Conservation (phyloP, 2,113 vertebrate species). For the Synchiropus splendidus region DNA sequence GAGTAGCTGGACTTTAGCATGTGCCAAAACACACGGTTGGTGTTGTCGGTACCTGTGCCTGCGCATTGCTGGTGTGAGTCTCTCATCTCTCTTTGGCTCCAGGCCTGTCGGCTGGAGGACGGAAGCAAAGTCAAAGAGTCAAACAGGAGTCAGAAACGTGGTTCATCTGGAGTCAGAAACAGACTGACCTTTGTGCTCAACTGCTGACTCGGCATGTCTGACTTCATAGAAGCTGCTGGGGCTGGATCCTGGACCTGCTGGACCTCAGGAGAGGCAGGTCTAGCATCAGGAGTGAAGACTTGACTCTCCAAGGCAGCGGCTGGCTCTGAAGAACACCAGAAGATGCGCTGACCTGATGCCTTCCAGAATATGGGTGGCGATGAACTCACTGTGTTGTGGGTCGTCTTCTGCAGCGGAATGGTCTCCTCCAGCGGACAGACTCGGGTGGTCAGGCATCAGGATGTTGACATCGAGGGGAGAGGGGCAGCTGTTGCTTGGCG, state of each 20-base stretch:
- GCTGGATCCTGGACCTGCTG: slow-evolving; percentile 12
- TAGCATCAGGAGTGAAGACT: slow-evolving; percentile 31
- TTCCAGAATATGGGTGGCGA: background rate
- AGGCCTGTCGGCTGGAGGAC: slow-evolving; percentile 27
- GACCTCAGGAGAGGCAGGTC: slow-evolving; percentile 36
- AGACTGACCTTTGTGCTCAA: slow-evolving; percentile 33
- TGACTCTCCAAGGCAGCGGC: slow-evolving; percentile 59
- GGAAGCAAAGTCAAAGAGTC: background rate
- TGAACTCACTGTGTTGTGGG: slow-evolving; percentile 59
- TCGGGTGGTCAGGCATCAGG: slow-evolving; percentile 46
- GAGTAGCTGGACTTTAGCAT: background rate
- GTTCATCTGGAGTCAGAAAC: too few relatives aligned
- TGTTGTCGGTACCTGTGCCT: slow-evolving; percentile 51
- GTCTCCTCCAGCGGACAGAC: slow-evolving; percentile 32
- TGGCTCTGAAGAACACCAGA: slow-evolving; percentile 33
- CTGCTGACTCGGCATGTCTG: slow-evolving; percentile 24
- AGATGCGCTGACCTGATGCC: background rate
- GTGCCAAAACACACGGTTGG: background rate
- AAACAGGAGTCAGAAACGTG: background rate
- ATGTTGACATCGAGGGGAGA: slow-evolving; percentile 25
- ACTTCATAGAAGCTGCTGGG: slow-evolving; percentile 1
- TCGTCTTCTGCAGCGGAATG: slow-evolving; percentile 44
- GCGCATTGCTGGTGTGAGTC: slow-evolving; percentile 51
- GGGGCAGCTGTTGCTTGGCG: slow-evolving; percentile 23
- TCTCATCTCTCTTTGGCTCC: slow-evolving; percentile 46